A percentile compares a stretch with the other conserved stretches of the same genome.
These are phyloP conservation scores for Harpalus rubripes DNA, from an alignment of 2,888 invertebrate genomes.

Conservation along the genomic window DNA sequence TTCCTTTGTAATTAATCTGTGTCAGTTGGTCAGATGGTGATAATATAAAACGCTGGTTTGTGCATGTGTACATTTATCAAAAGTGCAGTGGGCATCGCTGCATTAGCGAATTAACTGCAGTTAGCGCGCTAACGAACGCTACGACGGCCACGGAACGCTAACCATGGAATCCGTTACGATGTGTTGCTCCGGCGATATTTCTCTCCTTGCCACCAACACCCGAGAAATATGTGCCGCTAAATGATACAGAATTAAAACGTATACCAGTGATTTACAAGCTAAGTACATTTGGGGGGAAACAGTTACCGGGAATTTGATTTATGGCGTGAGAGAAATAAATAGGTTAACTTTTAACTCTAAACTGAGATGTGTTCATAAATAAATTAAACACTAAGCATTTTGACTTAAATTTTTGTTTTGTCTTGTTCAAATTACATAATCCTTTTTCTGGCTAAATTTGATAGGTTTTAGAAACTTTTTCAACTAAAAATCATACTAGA, in stretches of 20 bases:
- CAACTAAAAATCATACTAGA: too few species aligned
- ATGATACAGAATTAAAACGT: conserved; percentile 8
- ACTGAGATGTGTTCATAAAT: too few species aligned
- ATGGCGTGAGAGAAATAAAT: neutral
- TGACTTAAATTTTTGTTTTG: too few species aligned
- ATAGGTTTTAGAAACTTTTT: too few species aligned
- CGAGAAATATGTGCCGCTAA: conserved; percentile 13
- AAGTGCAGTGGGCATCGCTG: conserved; percentile 49
- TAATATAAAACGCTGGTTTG: conserved; percentile 16
- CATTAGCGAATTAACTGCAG: conserved; percentile 66
- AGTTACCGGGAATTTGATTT: neutral
- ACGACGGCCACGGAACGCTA: neutral
- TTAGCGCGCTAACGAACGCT: conserved; percentile 30
- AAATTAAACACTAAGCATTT: too few species aligned
- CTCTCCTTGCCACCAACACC: neutral
- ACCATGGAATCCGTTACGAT: too few species aligned
- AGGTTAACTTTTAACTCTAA: too few species aligned
- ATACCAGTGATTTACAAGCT: neutral
- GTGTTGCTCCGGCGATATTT: neutral
- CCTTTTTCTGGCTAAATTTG: too few species aligned
- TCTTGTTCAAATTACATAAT: too few species aligned
- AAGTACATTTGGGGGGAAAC: neutral
- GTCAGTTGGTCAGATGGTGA: neutral
- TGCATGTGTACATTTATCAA: conserved; percentile 63
- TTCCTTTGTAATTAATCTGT: neutral